Evolutionary conservation across 2,113 vertebrate species (phyloP).

Genomic region (Myiopsitta monachus): DNA sequence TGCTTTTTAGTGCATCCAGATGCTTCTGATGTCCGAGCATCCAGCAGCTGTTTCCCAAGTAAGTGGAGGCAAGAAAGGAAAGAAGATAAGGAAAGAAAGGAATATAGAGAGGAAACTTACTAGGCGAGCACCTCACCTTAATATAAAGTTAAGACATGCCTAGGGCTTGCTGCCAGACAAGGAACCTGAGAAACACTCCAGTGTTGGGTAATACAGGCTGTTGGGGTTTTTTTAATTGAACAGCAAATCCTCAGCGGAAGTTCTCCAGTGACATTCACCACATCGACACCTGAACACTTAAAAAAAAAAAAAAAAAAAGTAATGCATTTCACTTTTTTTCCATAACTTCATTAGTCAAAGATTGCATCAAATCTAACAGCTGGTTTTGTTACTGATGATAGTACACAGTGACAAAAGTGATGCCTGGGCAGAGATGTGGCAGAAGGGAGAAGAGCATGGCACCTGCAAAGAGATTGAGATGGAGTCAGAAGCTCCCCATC

Average conservation of each 20-base stretch:
- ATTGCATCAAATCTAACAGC: rapidly evolving
- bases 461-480: neutral
- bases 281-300: neutral
- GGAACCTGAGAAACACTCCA: neutral
- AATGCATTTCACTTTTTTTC: neutral
- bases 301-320: neutral
- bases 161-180: neutral
- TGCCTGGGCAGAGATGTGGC: neutral
- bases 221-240: neutral
- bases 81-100: neutral
- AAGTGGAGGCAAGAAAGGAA: neutral
- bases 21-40: neutral
- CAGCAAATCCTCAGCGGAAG: neutral
- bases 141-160: neutral
- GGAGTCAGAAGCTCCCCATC: neutral
- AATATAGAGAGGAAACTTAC: neutral
- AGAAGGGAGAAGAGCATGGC: neutral
- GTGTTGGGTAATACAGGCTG: neutral
- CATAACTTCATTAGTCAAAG: neutral
- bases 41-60: neutral
- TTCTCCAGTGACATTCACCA: neutral
- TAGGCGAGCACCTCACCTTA: neutral
- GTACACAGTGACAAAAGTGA: neutral
- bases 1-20: neutral
- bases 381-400: neutral